phyloP scores from a whole-genome alignment of 2,113 vertebrate genomes.

The Meleagris gallopavo region DNA sequence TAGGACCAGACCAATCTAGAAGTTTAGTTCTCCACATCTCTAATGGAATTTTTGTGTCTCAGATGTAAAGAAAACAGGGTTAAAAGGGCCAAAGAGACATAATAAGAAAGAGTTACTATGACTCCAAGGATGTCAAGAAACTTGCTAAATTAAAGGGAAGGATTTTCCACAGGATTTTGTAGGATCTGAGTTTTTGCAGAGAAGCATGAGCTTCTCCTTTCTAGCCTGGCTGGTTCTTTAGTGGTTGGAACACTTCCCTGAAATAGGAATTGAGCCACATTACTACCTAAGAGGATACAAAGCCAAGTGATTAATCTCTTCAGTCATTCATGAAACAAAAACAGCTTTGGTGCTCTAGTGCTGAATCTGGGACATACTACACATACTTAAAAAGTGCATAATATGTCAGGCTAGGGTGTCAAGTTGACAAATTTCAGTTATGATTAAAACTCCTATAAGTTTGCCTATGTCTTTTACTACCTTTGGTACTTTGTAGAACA shows the following conservation, averaged over 20 bases:
- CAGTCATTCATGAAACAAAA: not conserved
- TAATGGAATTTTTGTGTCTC: not conserved
- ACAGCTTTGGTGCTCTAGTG: not conserved
- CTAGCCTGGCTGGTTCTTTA: not conserved
- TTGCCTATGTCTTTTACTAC: not conserved
- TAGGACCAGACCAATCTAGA: accelerated
- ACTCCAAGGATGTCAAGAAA: not conserved
- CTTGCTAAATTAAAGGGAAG: not conserved
- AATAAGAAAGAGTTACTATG: not conserved
- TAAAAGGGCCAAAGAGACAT: not conserved
- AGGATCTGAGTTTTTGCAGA: not conserved
- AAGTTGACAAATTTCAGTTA: not conserved
- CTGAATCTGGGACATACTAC: accelerated
- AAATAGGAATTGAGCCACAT: not conserved
- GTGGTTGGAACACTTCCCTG: not conserved
- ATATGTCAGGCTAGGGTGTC: accelerated
- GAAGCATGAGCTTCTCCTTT: accelerated
- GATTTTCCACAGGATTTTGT: accelerated
- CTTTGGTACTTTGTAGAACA: not conserved
- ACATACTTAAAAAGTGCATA: not conserved
- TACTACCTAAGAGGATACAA: not conserved
- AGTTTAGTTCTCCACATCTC: not conserved
- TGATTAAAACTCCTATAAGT: not conserved
- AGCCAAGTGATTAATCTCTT: not conserved
- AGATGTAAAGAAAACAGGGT: not conserved